Conservation (phyloP, 2,888 invertebrate species). For the Chymomyza amoena region DNA sequence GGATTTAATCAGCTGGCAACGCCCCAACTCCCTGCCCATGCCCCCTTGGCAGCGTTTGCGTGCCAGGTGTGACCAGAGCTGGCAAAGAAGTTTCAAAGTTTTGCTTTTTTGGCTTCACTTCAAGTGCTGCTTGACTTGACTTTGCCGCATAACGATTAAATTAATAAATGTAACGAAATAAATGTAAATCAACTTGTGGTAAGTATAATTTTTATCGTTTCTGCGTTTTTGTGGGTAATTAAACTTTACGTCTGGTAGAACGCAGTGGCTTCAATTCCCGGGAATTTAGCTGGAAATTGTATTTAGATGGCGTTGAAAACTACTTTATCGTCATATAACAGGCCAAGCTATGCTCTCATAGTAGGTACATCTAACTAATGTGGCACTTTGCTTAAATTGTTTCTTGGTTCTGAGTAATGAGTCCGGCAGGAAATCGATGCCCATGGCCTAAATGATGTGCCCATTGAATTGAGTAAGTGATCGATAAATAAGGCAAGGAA, state of each 20-base stretch:
- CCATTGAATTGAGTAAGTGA: neutral
- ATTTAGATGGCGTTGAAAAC: neutral
- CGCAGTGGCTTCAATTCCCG: neutral
- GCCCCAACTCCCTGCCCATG: too few relatives aligned
- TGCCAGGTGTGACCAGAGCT: neutral
- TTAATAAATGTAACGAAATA: constrained; percentile 62
- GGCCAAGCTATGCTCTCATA: too few relatives aligned
- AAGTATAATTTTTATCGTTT: constrained; percentile 61
- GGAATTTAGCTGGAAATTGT: neutral
- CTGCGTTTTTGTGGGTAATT: constrained; percentile 70
- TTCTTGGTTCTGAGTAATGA: neutral
- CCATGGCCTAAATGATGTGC: neutral
- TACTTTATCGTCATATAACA: neutral
- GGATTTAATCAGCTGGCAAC: neutral
- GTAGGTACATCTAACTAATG: neutral
- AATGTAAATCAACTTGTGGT: constrained; percentile 58
- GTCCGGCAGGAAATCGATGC: neutral
- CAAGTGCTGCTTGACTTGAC: constrained; percentile 18
- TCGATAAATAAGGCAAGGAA: neutral
- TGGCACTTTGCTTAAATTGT: neutral
- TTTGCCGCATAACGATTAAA: constrained; percentile 58
- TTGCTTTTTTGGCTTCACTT: neutral
- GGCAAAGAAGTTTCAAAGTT: neutral
- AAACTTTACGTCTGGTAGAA: constrained; percentile 53
- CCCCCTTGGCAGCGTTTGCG: neutral